These are phyloP conservation scores for Parthenolecanium corni DNA, from an alignment of 2,888 invertebrate genomes.

Conservation along the genomic window DNA sequence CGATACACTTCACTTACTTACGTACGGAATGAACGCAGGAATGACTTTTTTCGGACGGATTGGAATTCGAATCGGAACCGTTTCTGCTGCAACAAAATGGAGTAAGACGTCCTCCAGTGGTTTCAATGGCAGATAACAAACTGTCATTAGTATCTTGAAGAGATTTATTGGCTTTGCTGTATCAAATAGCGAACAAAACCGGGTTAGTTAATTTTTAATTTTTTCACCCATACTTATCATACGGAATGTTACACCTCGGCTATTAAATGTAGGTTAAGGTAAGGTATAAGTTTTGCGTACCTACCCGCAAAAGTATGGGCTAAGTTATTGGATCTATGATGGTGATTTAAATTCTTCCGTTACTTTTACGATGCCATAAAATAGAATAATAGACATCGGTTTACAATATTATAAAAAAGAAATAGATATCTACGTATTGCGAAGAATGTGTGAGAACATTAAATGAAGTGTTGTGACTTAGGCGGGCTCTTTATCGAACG, in stretches of 20 bases:
- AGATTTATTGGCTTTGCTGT: slow-evolving; percentile 46
- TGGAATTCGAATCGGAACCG: slow-evolving; percentile 30
- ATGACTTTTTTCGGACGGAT: background rate
- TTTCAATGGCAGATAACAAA: slow-evolving; percentile 41
- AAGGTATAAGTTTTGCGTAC: no score
- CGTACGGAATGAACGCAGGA: no score
- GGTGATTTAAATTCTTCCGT: no score
- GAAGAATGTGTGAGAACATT: background rate
- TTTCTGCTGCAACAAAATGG: slow-evolving; percentile 32
- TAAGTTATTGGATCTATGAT: no score
- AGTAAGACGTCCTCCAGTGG: slow-evolving; percentile 30
- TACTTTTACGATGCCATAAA: no score
- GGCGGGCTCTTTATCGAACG: no score
- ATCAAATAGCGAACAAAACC: slow-evolving; percentile 26
- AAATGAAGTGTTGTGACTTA: background rate
- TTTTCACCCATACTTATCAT: background rate
- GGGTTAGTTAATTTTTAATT: no score
- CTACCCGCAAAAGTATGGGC: no score
- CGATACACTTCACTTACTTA: no score
- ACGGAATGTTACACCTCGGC: background rate
- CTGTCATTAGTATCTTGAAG: slow-evolving; percentile 49
- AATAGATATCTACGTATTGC: background rate
- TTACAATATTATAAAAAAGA: no score
- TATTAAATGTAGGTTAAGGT: no score
- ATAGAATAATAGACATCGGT: no score